These are phyloP conservation scores for Poeciliopsis occidentalis DNA, from an alignment of 2,113 vertebrate species.

Conservation along the genomic window DNA sequence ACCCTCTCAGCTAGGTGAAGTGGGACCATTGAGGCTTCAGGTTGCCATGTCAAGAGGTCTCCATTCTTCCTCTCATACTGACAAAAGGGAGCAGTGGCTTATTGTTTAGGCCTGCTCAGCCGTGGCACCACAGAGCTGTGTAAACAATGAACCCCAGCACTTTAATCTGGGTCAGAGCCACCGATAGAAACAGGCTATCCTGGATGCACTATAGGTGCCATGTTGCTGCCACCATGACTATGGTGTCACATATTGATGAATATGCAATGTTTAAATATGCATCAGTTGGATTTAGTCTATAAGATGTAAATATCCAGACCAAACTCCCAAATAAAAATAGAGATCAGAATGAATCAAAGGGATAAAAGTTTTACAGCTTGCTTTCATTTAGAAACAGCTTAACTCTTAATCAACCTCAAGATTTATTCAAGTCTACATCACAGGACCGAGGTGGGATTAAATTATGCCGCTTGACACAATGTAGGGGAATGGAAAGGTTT, in stretches of 20 bases:
- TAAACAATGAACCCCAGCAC: slow-evolving; percentile 74
- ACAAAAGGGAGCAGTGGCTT: slow-evolving; percentile 76
- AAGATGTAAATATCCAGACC: slow-evolving; percentile 6
- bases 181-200: slow-evolving; percentile 44
- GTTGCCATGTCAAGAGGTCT: slow-evolving; percentile 81
- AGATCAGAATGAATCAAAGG: slow-evolving; percentile 30
- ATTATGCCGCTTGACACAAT: slow-evolving; percentile 72
- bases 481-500: slow-evolving; percentile 51
- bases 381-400: slow-evolving; percentile 58
- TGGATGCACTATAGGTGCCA: slow-evolving; percentile 41
- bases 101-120: slow-evolving; percentile 79
- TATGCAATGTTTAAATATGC: background rate
- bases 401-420: slow-evolving; percentile 11
- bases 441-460: slow-evolving; percentile 74
- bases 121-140: slow-evolving; percentile 74
- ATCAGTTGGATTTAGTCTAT: background rate
- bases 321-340: slow-evolving; percentile 16
- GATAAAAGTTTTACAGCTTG: slow-evolving; percentile 34
- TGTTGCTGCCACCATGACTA: slow-evolving; percentile 33
- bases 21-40: slow-evolving; percentile 78
- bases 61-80: slow-evolving; percentile 75
- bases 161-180: slow-evolving; percentile 76
- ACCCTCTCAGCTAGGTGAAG: slow-evolving; percentile 77
- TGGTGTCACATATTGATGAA: slow-evolving; percentile 14
- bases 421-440: slow-evolving; percentile 72